phyloP scores from a whole-genome alignment of 2,888 invertebrate species.

The Cerceris ruficornis region DNA sequence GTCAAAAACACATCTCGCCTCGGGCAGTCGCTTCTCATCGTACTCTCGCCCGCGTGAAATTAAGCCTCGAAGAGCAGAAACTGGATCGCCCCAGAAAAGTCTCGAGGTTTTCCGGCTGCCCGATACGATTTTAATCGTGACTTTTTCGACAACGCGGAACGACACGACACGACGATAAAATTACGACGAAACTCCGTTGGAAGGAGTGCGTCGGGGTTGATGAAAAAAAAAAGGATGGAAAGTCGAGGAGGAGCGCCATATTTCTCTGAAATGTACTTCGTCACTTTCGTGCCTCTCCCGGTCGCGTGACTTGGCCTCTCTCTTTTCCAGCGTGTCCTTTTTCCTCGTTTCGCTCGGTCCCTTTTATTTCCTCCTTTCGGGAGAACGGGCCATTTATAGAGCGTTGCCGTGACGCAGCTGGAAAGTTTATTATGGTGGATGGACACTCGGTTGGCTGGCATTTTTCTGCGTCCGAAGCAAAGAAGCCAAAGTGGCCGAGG shows the following conservation, averaged over 20 bases:
- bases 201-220: not conserved
- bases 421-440: conserved; percentile 50
- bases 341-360: conserved; percentile 1
- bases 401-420: conserved; percentile 38
- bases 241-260: conserved; percentile 10
- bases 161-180: too few species aligned
- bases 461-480: conserved; percentile 45
- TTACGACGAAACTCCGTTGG: not conserved
- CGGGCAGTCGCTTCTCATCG: too few species aligned
- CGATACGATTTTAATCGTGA: too few species aligned
- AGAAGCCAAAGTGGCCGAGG: conserved; percentile 1
- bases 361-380: conserved; percentile 37
- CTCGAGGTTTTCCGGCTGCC: too few species aligned
- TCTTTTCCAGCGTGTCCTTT: conserved; percentile 29
- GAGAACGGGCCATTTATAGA: conserved; percentile 64
- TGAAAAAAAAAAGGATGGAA: conserved; percentile 11
- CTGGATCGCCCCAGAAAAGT: too few species aligned
- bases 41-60: too few species aligned
- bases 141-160: too few species aligned
- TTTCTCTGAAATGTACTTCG: conserved; percentile 40
- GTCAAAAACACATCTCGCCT: too few species aligned
- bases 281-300: conserved; percentile 7
- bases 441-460: conserved; percentile 45
- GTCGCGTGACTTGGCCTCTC: conserved; percentile 44
- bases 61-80: too few species aligned